Evolutionary conservation across 2,888 invertebrate genomes (phyloP).

Genomic region (Ditula angustiorana): DNA sequence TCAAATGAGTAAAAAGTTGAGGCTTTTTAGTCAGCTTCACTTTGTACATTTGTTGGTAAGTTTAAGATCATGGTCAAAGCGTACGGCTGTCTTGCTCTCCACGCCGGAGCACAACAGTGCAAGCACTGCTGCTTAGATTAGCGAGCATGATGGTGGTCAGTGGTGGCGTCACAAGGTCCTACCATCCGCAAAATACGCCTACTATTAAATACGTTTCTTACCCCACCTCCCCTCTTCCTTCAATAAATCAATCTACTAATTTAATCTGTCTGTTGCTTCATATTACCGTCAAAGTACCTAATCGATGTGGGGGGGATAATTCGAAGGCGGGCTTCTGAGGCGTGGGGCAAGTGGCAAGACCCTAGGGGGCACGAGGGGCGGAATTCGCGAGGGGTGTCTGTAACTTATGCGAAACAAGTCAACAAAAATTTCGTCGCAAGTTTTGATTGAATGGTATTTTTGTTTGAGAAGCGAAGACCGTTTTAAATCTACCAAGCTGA

Average conservation of each 20-base stretch:
- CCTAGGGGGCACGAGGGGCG: slow-evolving; percentile 31
- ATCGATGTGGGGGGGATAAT: slow-evolving; percentile 36
- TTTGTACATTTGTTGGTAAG: too few relatives aligned
- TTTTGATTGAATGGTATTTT: background rate
- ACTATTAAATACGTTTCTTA: too few relatives aligned
- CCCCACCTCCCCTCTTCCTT: background rate
- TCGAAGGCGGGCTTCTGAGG: slow-evolving; percentile 30
- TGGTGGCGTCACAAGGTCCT: too few relatives aligned
- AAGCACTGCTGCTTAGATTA: too few relatives aligned
- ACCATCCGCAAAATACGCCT: too few relatives aligned
- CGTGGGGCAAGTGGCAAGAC: slow-evolving; percentile 20
- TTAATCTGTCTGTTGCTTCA: slow-evolving; percentile 35
- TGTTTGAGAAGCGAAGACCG: background rate
- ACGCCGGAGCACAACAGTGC: too few relatives aligned
- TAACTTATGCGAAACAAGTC: slow-evolving; percentile 10
- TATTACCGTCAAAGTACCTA: slow-evolving; percentile 37
- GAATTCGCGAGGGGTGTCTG: slow-evolving; percentile 21
- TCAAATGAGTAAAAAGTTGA: too few relatives aligned
- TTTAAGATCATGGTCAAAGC: too few relatives aligned
- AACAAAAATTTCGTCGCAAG: background rate
- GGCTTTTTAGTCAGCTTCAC: too few relatives aligned
- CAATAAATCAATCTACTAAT: slow-evolving; percentile 38
- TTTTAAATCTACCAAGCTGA: background rate
- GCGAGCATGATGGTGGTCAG: too few relatives aligned
- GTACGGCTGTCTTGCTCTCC: too few relatives aligned